Percentiles rank a stretch among this genome's conserved stretches.
These are phyloP conservation scores for Chanos chanos DNA, from an alignment of 2,797 vertebrate species.

Conservation along the genomic window DNA sequence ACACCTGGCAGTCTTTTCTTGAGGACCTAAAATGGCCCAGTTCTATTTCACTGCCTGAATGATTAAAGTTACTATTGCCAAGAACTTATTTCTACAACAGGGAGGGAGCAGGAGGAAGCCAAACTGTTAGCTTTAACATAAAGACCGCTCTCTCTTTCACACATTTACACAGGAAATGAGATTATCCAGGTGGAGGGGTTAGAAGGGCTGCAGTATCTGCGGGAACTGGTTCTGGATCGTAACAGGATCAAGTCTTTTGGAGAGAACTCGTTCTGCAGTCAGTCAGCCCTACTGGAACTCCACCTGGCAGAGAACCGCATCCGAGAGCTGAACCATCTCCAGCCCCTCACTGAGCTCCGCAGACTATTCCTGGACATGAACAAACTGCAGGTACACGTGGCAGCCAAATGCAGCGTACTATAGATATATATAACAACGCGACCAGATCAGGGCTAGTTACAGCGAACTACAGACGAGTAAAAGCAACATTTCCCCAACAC, in stretches of 20 bases:
- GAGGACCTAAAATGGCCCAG: too few species aligned
- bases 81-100: too few species aligned
- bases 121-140: too few species aligned
- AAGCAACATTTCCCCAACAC: too few species aligned
- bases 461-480: too few species aligned
- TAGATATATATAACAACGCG: too few species aligned
- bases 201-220: slow-evolving; percentile 74
- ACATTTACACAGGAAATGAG: slow-evolving; percentile 71
- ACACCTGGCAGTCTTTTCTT: too few species aligned
- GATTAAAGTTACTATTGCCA: too few species aligned
- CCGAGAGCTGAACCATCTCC: slow-evolving; percentile 74
- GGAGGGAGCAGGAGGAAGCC: too few species aligned
- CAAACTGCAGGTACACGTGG: slow-evolving; percentile 86
- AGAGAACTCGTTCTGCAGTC: slow-evolving; percentile 73
- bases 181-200: slow-evolving; percentile 83
- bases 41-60: too few species aligned
- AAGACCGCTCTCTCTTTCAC: not conserved
- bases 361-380: slow-evolving; percentile 81
- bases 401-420: slow-evolving; percentile 20
- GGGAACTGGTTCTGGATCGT: slow-evolving; percentile 77
- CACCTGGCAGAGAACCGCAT: slow-evolving; percentile 81
- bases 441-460: too few species aligned
- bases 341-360: slow-evolving; percentile 70
- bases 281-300: slow-evolving; percentile 72
- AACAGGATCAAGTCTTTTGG: slow-evolving; percentile 77